Base-by-base conservation (phyloP, 2,797 vertebrate species). In the Pangasius krempfi region DNA sequence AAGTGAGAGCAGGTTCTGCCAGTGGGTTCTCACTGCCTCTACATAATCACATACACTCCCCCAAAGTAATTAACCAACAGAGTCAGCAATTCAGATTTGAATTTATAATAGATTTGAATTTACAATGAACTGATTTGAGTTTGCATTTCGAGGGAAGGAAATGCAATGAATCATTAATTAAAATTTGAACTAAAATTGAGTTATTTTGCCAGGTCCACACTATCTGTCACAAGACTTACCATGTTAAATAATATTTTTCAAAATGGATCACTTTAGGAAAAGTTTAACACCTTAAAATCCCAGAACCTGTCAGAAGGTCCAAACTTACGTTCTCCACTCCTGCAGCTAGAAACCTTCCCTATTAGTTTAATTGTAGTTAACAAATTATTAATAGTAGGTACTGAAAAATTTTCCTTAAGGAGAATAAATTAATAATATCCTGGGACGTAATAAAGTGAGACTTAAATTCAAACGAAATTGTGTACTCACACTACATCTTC, bases 1-100 rank as follows among this genome's bases (percentile, higher is more conserved):
- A 44, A 72, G 30, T 64, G 44, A 89, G 33, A 75, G 85, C 22
- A 54, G 78, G 37, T 70, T 75, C 7, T 58, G 22, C 13, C 73
- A 88, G 60, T 88, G 85, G 37, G 68, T 62, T 72, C 44, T 60
- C 25, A 62, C 22, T 66, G 47, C 8, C 9, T 58, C 14, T 33
- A 80, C 14, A 25, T 60, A 60, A 10, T 79, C 54, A 82, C 37
- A 27, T n/a, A 13, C 33, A 5, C 33, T 20, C 58, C 25, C 25
- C 6, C 25, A 16, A 44, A 62, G 37, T 83, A 56, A 10, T 1
- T 22, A 80, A 80, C 50, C 50, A 56, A 58, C 9, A 52, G 37
- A 70, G 66, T 16, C 66, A 44, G 22, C 27, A 30, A 22, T 4
- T 78, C 40, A 76, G 50, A 18, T 18, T 54, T 9, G 3, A 9